Percentiles rank a stretch among this genome's conserved stretches.
phyloP scores from a whole-genome alignment of 2,888 invertebrate genomes.

The Apotomis betuletana region DNA sequence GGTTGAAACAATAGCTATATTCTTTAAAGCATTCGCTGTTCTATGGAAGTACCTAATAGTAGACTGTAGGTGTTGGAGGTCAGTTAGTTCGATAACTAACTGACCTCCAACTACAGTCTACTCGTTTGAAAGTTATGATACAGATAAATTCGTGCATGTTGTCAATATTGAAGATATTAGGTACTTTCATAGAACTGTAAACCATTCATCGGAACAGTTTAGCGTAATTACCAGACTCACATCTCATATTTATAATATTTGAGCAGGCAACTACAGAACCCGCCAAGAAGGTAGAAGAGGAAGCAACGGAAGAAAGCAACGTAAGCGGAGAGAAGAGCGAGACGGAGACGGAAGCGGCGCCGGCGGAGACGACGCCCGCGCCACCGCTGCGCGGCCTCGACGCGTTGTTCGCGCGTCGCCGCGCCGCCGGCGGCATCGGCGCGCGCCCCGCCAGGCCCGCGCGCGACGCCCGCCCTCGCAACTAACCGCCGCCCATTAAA shows the following conservation, averaged over 20 bases:
- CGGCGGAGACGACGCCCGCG: conserved; percentile 77
- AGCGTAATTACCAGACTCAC: background rate
- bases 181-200: too few species aligned
- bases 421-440: conserved; percentile 81
- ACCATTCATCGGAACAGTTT: too few species aligned
- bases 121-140: too few species aligned
- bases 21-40: too few species aligned
- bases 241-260: background rate
- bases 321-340: conserved; percentile 70
- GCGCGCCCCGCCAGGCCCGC: conserved; percentile 66
- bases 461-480: conserved; percentile 45
- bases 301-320: conserved; percentile 70
- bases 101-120: too few species aligned
- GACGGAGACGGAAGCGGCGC: conserved; percentile 63
- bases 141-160: too few species aligned
- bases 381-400: conserved; percentile 85
- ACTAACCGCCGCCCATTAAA: conserved; percentile 51
- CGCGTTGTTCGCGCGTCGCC: conserved; percentile 87
- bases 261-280: conserved; percentile 72
- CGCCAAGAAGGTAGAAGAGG: conserved; percentile 68
- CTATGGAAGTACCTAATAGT: too few species aligned
- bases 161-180: too few species aligned
- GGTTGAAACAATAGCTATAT: too few species aligned
- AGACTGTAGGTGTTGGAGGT: too few species aligned
- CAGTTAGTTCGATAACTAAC: too few species aligned